These are phyloP conservation scores for Nipponacmea schrenckii DNA, from an alignment of 2,888 invertebrate species.

Conservation along the genomic window DNA sequence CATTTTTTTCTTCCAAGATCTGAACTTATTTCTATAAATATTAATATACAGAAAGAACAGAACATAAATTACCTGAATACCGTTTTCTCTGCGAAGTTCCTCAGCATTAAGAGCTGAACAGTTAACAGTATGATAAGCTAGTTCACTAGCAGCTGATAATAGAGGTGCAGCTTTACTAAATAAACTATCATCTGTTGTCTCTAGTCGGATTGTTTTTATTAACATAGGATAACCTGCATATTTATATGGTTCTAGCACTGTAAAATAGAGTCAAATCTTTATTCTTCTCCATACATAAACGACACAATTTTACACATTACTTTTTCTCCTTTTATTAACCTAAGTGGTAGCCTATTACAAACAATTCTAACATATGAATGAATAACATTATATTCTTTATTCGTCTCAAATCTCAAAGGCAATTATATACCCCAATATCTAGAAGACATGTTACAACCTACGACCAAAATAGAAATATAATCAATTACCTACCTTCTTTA, in stretches of 20 bases:
- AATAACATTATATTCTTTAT: too few relatives aligned
- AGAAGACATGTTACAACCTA: too few relatives aligned
- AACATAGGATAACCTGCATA: slow-evolving; percentile 99
- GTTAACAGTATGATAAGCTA: slow-evolving; percentile 94
- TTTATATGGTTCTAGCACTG: slow-evolving; percentile 87
- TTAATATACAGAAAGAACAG: background rate
- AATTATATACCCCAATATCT: too few relatives aligned
- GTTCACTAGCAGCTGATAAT: slow-evolving; percentile 82
- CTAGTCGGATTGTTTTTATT: slow-evolving; percentile 92
- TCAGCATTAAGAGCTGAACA: slow-evolving; percentile 98
- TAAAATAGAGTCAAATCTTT: slow-evolving; percentile 17
- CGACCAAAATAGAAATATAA: too few relatives aligned
- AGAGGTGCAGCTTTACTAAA: slow-evolving; percentile 86
- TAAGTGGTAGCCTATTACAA: too few relatives aligned
- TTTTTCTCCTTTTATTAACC: too few relatives aligned
- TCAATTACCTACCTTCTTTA: slow-evolving; percentile 76
- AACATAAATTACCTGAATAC: slow-evolving; percentile 77
- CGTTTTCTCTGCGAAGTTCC: slow-evolving; percentile 92
- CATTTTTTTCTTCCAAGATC: too few relatives aligned
- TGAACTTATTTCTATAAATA: too few relatives aligned
- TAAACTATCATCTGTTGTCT: slow-evolving; percentile 90
- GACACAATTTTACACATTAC: too few relatives aligned
- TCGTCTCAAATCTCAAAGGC: too few relatives aligned
- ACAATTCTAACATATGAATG: too few relatives aligned
- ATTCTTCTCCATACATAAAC: too few relatives aligned